These are phyloP conservation scores for Silurus lanzhouensis DNA, from an alignment of 2,797 vertebrate genomes.

Conservation along the genomic window DNA sequence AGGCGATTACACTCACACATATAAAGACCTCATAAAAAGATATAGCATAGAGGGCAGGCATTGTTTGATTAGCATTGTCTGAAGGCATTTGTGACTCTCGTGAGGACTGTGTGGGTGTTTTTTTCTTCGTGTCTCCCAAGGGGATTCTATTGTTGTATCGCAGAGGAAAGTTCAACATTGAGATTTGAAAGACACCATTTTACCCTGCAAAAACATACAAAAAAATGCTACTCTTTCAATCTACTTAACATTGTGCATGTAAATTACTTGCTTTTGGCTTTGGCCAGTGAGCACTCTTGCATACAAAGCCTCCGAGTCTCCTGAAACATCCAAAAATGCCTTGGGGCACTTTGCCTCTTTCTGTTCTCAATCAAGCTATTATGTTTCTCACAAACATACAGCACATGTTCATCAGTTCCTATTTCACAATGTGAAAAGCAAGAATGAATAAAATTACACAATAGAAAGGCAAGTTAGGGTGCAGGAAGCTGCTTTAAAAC, in stretches of 20 bases:
- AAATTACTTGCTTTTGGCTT: conserved; percentile 74
- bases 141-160: conserved; percentile 73
- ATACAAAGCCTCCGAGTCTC: conserved; percentile 68
- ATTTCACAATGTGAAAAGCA: conserved; percentile 20
- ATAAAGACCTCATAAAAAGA: conserved; percentile 35
- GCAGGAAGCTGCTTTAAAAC: neutral
- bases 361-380: conserved; percentile 52
- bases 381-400: conserved; percentile 47
- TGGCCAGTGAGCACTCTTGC: conserved; percentile 67
- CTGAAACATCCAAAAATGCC: conserved; percentile 67
- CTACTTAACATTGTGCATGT: conserved; percentile 74
- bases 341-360: conserved; percentile 65
- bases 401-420: conserved; percentile 35
- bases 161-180: conserved; percentile 71
- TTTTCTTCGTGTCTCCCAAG: conserved; percentile 66
- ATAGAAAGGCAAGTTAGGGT: neutral
- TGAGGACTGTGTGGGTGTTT: conserved; percentile 73
- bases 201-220: conserved; percentile 39
- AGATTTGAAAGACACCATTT: conserved; percentile 76
- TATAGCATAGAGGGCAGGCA: conserved; percentile 53
- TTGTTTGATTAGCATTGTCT: conserved; percentile 57
- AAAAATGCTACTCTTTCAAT: conserved; percentile 65
- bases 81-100: conserved; percentile 63
- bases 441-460: neutral
- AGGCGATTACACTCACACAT: conserved; percentile 21